Evolutionary conservation across 2,888 invertebrate genomes (phyloP), one percentile per base, ranked within the genome.

Genomic region (Pachliopta kotzebuea): DNA sequence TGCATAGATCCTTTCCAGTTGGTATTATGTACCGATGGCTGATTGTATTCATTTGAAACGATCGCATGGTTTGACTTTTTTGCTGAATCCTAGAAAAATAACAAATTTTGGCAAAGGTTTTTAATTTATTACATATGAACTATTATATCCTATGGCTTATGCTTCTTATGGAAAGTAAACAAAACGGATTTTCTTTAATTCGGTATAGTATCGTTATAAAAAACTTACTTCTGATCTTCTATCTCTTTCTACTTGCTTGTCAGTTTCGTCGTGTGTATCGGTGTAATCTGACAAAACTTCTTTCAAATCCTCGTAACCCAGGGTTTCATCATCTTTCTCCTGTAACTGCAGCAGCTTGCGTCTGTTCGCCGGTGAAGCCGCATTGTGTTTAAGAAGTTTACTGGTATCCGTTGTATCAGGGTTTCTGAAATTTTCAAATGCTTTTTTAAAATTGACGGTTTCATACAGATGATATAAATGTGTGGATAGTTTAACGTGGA

Each of bases 1-100:
- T 86, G 87, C 76, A 85, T 81, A 0, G 87, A 79, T 0, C 83
- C 83, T 67, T 88, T 87, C 88, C 88, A 88, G 55, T 88, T 87
- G 0, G 76, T 80, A 37, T 86, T 87, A 4, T 79, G 68, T 0
- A 81, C 57, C 0, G 67, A 70, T 1, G 75, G 68, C 8, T 74
- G 68, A 0, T 71, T 74, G 3, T 53, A 60, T 56, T 65, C 67
- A 55, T 56, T 56, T 3, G 24, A 0, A 1, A 31, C 18, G 20
- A 42, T 17, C 21, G 50, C 23, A 23, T 49, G 21, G 18, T 55
- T 50, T 11, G 54, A 18, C 20, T 20, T 21, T 50, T 0, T 49
- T 49, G 6, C 49, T 20, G 49, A 20, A 6, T 49, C 49, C 49
- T 49, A 20, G 4, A 20, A 20, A 1, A 37, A 14, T 37, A 37